Percentiles rank a stretch among this genome's conserved stretches.
Evolutionary conservation across 2,888 invertebrate species (phyloP).

Genomic region (Sesamia inferens): DNA sequence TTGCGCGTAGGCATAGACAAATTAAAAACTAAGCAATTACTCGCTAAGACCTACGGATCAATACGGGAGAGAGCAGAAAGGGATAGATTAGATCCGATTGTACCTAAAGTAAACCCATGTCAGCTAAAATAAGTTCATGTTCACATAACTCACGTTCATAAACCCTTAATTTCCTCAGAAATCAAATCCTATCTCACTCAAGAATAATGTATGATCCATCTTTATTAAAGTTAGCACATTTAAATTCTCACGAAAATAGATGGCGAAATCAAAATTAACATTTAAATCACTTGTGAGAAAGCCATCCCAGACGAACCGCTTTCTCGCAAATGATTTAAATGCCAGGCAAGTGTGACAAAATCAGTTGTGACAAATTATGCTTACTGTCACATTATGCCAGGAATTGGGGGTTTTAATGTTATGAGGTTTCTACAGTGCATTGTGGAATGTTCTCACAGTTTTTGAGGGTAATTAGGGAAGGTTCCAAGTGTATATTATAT

Average conservation of each 20-base stretch:
- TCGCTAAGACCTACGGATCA: not conserved
- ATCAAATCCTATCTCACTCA: constrained; percentile 13
- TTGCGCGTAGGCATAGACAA: too few species aligned
- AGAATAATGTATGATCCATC: constrained; percentile 19
- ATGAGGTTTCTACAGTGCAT: not conserved
- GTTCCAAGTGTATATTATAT: not conserved
- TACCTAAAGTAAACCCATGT: not conserved
- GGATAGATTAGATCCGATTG: not conserved
- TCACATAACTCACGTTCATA: not conserved
- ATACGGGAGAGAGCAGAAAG: not conserved
- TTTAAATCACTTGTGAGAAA: constrained; percentile 31
- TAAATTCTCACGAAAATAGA: constrained; percentile 18
- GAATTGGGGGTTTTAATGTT: not conserved
- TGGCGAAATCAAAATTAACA: constrained; percentile 25
- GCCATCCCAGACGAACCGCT: not conserved
- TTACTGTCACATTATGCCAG: constrained; percentile 9
- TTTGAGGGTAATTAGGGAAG: not conserved
- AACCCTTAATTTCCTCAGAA: not conserved
- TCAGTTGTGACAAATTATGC: constrained; percentile 22
- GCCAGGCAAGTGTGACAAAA: constrained; percentile 18
- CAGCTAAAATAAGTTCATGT: not conserved
- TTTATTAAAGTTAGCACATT: constrained; percentile 11
- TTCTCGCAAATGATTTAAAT: too few species aligned
- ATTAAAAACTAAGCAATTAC: not conserved
- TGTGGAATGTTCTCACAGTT: constrained; percentile 10